Conservation (phyloP, 2,113 vertebrate species). For the Telmatochromis brachygnathus region DNA sequence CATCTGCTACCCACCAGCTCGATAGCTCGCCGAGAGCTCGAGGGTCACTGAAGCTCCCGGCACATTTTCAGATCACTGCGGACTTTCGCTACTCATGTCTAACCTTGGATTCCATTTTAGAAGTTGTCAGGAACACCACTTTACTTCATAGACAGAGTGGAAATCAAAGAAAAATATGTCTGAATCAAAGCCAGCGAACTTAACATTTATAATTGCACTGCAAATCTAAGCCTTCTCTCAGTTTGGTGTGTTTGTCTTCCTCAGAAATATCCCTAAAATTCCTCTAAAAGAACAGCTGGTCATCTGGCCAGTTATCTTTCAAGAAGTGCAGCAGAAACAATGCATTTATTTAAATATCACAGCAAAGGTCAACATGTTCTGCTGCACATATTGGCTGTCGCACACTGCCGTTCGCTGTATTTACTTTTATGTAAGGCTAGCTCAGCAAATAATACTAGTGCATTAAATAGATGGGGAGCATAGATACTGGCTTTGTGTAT, state of each 20-base stretch:
- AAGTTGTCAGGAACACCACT: not conserved
- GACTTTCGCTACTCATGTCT: not conserved
- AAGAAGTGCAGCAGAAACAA: not conserved
- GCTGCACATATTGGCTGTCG: not conserved
- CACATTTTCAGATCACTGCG: too few relatives aligned
- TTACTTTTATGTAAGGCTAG: not conserved
- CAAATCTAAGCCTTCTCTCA: not conserved
- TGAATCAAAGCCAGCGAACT: conserved; percentile 1
- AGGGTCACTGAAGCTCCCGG: too few relatives aligned
- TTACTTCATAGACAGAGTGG: not conserved
- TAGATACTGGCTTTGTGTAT: not conserved
- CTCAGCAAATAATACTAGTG: not conserved
- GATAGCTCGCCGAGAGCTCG: fast-evolving
- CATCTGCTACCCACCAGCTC: too few relatives aligned
- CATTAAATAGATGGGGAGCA: not conserved
- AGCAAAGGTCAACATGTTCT: not conserved
- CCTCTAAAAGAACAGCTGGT: fast-evolving
- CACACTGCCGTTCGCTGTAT: not conserved
- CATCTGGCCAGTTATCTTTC: not conserved
- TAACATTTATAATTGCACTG: not conserved
- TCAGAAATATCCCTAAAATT: not conserved
- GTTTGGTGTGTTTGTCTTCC: not conserved
- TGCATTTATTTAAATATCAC: not conserved
- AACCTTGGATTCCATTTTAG: not conserved
- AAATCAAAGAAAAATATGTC: not conserved